Conservation (phyloP, 2,113 vertebrate genomes). For the Cettia cetti region DNA sequence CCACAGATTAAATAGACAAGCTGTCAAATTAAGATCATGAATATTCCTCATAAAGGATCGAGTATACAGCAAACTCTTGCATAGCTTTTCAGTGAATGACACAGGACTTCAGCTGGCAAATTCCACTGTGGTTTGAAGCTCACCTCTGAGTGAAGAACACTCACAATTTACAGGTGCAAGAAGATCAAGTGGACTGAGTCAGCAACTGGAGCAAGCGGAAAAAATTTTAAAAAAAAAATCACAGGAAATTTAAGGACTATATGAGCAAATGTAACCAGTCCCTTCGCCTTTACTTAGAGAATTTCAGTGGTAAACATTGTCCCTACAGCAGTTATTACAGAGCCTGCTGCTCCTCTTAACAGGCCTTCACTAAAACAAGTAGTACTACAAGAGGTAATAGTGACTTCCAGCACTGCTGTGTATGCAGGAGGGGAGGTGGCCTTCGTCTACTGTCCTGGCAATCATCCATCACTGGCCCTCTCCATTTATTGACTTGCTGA, state of each 20-base stretch:
- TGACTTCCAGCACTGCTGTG: neutral
- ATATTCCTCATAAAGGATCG: neutral
- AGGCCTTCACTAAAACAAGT: neutral
- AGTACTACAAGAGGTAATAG: neutral
- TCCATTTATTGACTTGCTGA: neutral
- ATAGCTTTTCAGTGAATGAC: neutral
- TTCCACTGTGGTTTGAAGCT: neutral
- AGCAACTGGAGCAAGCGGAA: neutral
- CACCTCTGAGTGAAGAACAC: neutral
- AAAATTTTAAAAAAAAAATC: neutral
- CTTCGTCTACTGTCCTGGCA: neutral
- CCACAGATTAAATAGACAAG: neutral
- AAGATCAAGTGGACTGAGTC: neutral
- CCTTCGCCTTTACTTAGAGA: neutral
- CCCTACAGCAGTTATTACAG: neutral
- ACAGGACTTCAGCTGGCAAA: neutral
- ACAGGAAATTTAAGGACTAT: neutral
- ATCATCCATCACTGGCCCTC: accelerated
- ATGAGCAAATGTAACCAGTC: neutral
- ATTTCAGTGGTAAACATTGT: neutral
- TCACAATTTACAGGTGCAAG: neutral
- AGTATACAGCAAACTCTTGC: neutral
- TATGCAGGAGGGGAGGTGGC: neutral
- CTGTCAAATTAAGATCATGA: neutral
- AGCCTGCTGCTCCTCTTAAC: neutral